Conservation (phyloP, 2,113 vertebrate species). For the Lasiurus cinereus region DNA sequence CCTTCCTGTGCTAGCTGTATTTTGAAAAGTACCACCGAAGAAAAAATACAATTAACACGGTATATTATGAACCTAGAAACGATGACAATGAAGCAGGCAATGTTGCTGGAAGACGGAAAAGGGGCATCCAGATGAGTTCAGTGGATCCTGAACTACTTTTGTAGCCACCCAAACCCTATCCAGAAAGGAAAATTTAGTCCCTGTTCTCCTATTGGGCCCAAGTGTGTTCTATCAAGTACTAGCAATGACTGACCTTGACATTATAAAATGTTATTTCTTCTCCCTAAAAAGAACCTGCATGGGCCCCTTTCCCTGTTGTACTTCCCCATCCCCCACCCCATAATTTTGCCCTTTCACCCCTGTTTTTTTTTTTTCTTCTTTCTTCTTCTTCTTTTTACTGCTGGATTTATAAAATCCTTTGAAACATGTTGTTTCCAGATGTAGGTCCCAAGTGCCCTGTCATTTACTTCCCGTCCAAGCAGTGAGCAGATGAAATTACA, state of each 20-base stretch:
- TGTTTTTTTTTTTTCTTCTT: background rate
- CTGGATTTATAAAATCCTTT: slow-evolving; percentile 85
- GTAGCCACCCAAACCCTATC: background rate
- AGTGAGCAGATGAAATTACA: slow-evolving; percentile 81
- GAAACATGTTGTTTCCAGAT: slow-evolving; percentile 88
- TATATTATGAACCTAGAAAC: background rate
- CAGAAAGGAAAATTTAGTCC: background rate
- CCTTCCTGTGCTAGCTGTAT: background rate
- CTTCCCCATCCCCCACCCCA: background rate
- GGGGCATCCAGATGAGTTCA: accelerated
- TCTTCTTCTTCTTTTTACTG: slow-evolving; percentile 57
- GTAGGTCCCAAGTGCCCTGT: slow-evolving; percentile 80
- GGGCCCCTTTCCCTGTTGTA: slow-evolving; percentile 15
- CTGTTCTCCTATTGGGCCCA: slow-evolving; percentile 45
- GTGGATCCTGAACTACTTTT: background rate
- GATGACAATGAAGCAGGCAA: background rate
- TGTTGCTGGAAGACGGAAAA: background rate
- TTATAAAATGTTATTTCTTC: slow-evolving; percentile 64
- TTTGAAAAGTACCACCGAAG: background rate
- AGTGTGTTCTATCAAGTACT: slow-evolving; percentile 57
- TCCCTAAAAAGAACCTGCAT: slow-evolving; percentile 28
- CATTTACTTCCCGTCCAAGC: slow-evolving; percentile 83
- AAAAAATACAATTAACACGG: background rate
- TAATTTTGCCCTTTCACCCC: slow-evolving; percentile 57
- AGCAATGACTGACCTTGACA: slow-evolving; percentile 48